Conservation (phyloP, 2,797 vertebrate genomes). For the Urocyon cinereoargenteus region DNA sequence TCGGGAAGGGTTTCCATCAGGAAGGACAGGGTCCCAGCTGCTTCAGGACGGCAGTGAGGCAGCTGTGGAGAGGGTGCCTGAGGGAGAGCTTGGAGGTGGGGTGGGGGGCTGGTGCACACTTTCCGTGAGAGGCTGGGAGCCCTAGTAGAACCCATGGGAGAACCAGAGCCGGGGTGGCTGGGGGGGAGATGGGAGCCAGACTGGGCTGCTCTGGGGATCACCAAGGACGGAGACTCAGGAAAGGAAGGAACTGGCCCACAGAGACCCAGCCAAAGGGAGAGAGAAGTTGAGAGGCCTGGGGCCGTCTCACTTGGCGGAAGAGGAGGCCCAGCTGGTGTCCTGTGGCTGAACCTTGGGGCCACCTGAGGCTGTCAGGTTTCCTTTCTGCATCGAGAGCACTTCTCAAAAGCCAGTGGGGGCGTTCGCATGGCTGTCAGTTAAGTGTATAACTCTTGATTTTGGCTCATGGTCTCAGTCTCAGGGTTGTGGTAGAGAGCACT, state of each 20-base stretch:
- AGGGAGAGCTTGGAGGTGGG: not conserved
- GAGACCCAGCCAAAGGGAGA: not conserved
- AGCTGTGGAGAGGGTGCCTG: not conserved
- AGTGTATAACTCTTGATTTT: not conserved
- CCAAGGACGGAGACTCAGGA: too few species aligned
- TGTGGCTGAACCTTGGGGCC: not conserved
- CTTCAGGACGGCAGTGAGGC: not conserved
- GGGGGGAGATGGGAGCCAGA: not conserved
- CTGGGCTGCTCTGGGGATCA: not conserved
- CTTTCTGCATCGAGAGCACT: not conserved
- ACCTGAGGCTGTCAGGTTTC: not conserved
- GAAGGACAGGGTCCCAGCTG: not conserved
- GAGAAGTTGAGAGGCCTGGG: rapidly evolving
- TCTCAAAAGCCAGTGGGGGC: not conserved
- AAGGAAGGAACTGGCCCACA: not conserved
- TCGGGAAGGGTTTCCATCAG: not conserved
- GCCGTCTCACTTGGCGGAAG: not conserved
- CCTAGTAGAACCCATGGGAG: not conserved
- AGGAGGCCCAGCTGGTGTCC: not conserved
- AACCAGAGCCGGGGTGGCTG: not conserved
- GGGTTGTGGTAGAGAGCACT: not conserved
- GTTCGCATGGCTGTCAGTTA: not conserved
- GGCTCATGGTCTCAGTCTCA: not conserved
- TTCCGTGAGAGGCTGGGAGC: not conserved
- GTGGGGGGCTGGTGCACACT: too few species aligned